Percentiles rank a stretch among this genome's conserved stretches.
phyloP scores from a whole-genome alignment of 64 coral and sea anemone genomes.

The Dendrophyllia cribrosa region DNA sequence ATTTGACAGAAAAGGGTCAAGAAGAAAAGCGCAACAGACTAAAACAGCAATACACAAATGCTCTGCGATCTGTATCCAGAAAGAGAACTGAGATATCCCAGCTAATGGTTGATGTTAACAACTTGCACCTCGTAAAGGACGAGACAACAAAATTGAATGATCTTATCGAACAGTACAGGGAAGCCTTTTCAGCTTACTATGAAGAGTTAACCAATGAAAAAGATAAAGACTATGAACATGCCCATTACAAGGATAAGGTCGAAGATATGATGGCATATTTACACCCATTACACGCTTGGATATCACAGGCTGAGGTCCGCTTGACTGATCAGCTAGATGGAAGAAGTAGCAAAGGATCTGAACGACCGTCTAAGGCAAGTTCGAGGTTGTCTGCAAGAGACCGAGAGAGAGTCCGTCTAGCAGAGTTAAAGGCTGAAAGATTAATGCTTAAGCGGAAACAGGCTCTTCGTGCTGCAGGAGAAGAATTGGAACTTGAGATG shows the following conservation, averaged over 20 bases:
- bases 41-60: conserved; percentile 9
- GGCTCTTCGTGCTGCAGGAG: conserved; percentile 37
- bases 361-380: no score
- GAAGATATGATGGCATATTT: conserved; percentile 13
- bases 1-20: background rate
- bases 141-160: background rate
- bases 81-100: conserved; percentile 28
- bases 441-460: conserved; percentile 67
- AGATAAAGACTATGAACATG: conserved; percentile 35
- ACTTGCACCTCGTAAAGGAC: conserved; percentile 39
- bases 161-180: conserved; percentile 38
- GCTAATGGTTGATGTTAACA: conserved; percentile 10
- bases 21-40: background rate
- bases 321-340: no score
- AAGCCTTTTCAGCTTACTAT: background rate
- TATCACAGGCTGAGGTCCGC: no score
- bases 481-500: conserved; percentile 62
- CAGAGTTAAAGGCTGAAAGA: conserved; percentile 66
- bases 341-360: no score
- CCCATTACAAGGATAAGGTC: conserved; percentile 4
- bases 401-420: no score
- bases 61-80: conserved; percentile 16
- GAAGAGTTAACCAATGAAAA: conserved; percentile 18
- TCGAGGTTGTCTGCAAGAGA: no score
- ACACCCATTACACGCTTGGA: conserved; percentile 25